Conservation (phyloP, 2,113 vertebrate genomes). For the Merops nubicus region DNA sequence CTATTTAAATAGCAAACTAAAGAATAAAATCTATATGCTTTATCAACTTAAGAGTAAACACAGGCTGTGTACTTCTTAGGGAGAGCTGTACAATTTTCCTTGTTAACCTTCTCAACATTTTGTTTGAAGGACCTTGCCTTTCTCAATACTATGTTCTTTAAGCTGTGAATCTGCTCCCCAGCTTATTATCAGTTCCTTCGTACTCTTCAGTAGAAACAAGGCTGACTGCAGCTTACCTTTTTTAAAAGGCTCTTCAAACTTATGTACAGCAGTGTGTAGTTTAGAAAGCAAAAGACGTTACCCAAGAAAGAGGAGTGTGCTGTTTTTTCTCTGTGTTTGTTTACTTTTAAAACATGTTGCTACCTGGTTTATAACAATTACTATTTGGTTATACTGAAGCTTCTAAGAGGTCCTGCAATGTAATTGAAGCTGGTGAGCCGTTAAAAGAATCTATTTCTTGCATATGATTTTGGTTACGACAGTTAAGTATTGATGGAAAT, state of each 20-base stretch:
- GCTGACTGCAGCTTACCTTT: neutral
- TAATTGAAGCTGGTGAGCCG: neutral
- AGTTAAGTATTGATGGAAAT: neutral
- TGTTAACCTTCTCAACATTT: neutral
- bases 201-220: neutral
- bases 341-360: neutral
- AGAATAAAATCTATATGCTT: neutral
- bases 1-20: neutral
- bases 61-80: neutral
- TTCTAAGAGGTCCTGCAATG: neutral
- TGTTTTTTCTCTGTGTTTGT: neutral
- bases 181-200: neutral
- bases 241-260: neutral
- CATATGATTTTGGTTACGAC: neutral
- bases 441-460: neutral
- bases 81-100: neutral
- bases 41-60: neutral
- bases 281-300: neutral
- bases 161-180: neutral
- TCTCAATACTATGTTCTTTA: neutral
- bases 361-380: neutral
- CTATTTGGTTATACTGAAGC: neutral
- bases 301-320: neutral
- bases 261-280: neutral
- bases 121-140: neutral